A percentile compares a stretch with the other conserved stretches of the same genome.
phyloP scores from a whole-genome alignment of 1,140 invertebrate genomes.

The Parapsyche elsis region DNA sequence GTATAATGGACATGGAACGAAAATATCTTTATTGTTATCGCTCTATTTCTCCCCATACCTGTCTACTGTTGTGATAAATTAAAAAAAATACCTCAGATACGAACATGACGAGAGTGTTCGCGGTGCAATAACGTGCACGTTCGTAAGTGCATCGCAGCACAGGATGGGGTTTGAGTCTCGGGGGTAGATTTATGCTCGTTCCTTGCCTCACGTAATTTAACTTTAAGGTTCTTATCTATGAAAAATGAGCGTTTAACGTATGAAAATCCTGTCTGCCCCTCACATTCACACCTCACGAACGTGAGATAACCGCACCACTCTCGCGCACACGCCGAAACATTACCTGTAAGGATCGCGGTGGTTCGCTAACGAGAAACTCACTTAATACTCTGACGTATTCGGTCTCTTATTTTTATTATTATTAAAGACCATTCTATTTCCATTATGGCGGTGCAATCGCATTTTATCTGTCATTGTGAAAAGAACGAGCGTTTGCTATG shows the following conservation, averaged over 20 bases:
- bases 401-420: no score
- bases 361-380: not conserved
- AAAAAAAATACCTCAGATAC: not conserved
- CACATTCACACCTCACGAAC: constrained; percentile 43
- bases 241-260: constrained; percentile 53
- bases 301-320: constrained; percentile 22
- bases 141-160: not conserved
- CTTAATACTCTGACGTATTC: not conserved
- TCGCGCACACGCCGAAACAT: no score
- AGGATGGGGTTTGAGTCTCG: not conserved
- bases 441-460: no score
- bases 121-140: not conserved
- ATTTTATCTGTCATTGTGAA: no score
- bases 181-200: constrained; percentile 51
- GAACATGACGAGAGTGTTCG: not conserved
- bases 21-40: constrained; percentile 21
- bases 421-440: no score
- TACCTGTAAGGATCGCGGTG: not conserved
- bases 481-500: no score
- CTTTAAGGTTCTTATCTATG: constrained; percentile 54
- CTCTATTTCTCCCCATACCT: not conserved
- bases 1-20: not conserved
- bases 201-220: constrained; percentile 51
- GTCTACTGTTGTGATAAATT: not conserved
- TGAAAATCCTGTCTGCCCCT: constrained; percentile 43